These are phyloP conservation scores for Leptodactylus fallax DNA, from an alignment of 2,797 vertebrate genomes.

Conservation along the genomic window DNA sequence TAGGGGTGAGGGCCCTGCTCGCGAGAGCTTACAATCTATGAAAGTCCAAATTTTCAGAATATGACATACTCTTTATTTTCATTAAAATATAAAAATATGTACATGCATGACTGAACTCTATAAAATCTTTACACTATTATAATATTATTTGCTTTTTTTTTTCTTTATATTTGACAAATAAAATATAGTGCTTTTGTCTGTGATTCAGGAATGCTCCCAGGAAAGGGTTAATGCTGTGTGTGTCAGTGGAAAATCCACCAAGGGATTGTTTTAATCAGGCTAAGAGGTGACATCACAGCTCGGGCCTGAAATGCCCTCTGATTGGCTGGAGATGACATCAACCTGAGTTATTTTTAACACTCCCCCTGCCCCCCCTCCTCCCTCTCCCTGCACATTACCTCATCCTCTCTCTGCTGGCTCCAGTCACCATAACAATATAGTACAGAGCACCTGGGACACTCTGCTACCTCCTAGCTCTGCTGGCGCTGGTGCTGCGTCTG, in stretches of 20 bases:
- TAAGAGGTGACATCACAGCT: constrained; percentile 62
- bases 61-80: no score
- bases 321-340: constrained; percentile 86
- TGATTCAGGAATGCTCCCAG: constrained; percentile 18
- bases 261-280: constrained; percentile 64
- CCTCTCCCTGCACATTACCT: constrained; percentile 52
- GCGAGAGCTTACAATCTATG: background rate
- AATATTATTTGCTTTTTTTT: background rate
- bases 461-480: constrained; percentile 26
- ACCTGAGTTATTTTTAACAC: constrained; percentile 76
- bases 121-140: background rate
- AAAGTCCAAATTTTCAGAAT: no score
- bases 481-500: background rate
- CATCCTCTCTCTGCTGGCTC: constrained; percentile 65
- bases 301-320: constrained; percentile 52
- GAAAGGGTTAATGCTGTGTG: constrained; percentile 51
- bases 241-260: constrained; percentile 64
- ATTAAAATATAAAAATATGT: background rate
- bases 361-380: constrained; percentile 66
- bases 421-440: constrained; percentile 65
- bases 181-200: background rate
- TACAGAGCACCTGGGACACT: constrained; percentile 60
- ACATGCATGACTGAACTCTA: background rate
- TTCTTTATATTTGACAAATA: background rate
- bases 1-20: no score